A percentile compares a stretch with the other conserved stretches of the same genome.
Conservation (phyloP, 2,797 vertebrate genomes). For the Mallotus villosus region DNA sequence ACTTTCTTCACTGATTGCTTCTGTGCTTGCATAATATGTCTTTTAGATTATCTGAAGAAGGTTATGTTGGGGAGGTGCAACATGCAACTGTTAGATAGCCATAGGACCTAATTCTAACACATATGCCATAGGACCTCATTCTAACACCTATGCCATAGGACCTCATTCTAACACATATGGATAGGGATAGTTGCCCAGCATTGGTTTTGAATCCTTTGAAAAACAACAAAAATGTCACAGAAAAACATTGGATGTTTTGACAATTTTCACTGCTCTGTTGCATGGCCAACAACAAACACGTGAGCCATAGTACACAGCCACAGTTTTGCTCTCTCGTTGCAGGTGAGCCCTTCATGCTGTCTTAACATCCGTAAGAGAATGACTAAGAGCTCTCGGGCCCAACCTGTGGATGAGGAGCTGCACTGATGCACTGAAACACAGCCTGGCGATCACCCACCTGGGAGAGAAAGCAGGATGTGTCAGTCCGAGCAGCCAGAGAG, state of each 20-base stretch:
- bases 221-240: background rate
- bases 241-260: background rate
- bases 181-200: background rate
- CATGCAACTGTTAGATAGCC: background rate
- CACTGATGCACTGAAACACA: constrained; percentile 26
- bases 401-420: background rate
- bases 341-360: background rate
- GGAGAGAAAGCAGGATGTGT: constrained; percentile 46
- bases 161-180: background rate
- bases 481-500: constrained; percentile 45
- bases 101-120: background rate
- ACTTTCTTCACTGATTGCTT: background rate
- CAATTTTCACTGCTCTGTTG: background rate
- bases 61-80: background rate
- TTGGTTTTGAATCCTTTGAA: background rate
- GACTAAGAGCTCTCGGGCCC: background rate
- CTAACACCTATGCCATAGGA: background rate
- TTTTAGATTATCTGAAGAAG: background rate
- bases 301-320: background rate
- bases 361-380: constrained; percentile 5
- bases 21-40: background rate
- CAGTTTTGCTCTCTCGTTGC: background rate
- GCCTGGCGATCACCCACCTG: constrained; percentile 12
- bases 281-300: background rate
- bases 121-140: background rate